Base-by-base conservation (phyloP, 2,888 invertebrate species). In the Merodon equestris region DNA sequence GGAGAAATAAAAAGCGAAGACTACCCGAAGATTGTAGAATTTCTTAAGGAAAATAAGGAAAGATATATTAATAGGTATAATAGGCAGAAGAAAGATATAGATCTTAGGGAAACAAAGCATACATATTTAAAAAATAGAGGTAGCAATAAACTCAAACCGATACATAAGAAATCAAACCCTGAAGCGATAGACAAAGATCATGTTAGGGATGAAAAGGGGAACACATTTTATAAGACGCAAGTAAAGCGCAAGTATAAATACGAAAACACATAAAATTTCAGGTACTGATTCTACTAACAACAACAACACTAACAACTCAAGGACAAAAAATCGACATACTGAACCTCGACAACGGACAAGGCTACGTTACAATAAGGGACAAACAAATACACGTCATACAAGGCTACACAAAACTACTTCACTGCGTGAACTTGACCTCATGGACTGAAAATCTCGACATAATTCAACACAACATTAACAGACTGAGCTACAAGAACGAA, bases 221-320 rank as follows among this genome's bases (percentile, higher is more conserved):
- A 38, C 10, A 72, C 34, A 12, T 57, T 53, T 27, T 54, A 61
- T 19, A 61, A 61, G 40, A 40, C n/a, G 2, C 61, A 61, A 42
- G 38, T 63, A 1, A 56, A 71, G 27, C 18, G 27, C 17, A 40
- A 10, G 1, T 40, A 61, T 27, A 54, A 56, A 50, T 61, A 48
- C 18, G 63, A 61, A 56, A 56, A 48, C 18, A 38, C 4, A 40
- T 48, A 54, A n/a, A n/a, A 14, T 51, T 42, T 18, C 51, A 19
- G 57, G 13, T 12, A 47, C 10, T 42, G 9, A 15, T 70, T 34
- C 38, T 47, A 15, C 34, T 71, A 13, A 54, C 42, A n/a, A n/a
- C n/a, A n/a, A n/a, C n/a, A n/a, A n/a, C n/a, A n/a, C n/a, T n/a
- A n/a, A 47, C 17, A 38, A 44, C 10, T 12, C 38, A 45, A 54